Percentiles rank a stretch among this genome's conserved stretches.
These are phyloP conservation scores for Penaeus vannamei DNA, from an alignment of 1,140 invertebrate genomes.

Conservation along the genomic window DNA sequence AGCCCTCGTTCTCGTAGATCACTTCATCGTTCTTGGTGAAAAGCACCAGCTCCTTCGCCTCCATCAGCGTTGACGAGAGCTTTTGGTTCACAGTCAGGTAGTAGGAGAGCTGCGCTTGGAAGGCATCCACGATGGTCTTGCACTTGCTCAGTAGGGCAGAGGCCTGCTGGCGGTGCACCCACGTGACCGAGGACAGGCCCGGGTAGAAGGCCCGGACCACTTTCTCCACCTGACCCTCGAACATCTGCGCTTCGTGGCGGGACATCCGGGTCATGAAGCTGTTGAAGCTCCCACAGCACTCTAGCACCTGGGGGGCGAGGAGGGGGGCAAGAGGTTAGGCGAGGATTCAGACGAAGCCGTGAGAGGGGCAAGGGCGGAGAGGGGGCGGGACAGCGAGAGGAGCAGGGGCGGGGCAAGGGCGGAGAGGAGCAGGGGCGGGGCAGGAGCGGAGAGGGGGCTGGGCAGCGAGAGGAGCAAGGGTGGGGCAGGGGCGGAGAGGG, in stretches of 20 bases:
- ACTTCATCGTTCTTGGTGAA: slow-evolving; percentile 48
- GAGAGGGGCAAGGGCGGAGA: not conserved
- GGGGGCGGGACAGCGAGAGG: too few relatives aligned
- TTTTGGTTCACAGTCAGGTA: slow-evolving; percentile 58
- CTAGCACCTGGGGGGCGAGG: slow-evolving; percentile 36
- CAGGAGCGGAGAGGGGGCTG: too few relatives aligned
- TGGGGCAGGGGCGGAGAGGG: too few relatives aligned
- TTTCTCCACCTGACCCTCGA: slow-evolving; percentile 49
- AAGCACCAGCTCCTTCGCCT: slow-evolving; percentile 46
- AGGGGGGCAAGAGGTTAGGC: not conserved
- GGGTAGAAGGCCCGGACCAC: slow-evolving; percentile 48
- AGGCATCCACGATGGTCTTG: slow-evolving; percentile 22
- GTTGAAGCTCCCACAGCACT: slow-evolving; percentile 60
- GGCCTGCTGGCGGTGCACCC: slow-evolving; percentile 42
- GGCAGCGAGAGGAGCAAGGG: too few relatives aligned
- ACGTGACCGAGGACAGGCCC: slow-evolving; percentile 49
- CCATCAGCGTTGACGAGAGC: slow-evolving; percentile 35
- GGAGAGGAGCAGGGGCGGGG: too few relatives aligned
- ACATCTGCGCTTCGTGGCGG: slow-evolving; percentile 58
- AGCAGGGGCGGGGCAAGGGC: too few relatives aligned
- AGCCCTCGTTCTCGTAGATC: slow-evolving; percentile 52
- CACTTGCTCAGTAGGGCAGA: slow-evolving; percentile 32
- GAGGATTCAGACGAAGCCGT: not conserved
- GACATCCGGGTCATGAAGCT: slow-evolving; percentile 60
- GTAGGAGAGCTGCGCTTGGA: slow-evolving; percentile 49